Conservation (phyloP, 2,797 vertebrate genomes). For the Argyrosomus regius region DNA sequence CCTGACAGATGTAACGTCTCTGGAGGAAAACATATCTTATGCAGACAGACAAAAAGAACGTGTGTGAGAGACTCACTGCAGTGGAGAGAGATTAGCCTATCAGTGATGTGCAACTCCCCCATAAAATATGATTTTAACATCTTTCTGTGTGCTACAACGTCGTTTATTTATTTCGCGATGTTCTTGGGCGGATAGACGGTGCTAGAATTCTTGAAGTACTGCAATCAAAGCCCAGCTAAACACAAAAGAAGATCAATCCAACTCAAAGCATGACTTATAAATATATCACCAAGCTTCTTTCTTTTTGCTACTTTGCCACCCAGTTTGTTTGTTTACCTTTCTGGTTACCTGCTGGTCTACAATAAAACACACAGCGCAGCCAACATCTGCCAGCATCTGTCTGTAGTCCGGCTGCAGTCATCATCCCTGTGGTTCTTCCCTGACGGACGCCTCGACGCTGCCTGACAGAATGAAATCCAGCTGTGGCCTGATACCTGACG, state of each 20-base stretch:
- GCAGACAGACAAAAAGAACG: no score
- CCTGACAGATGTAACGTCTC: not conserved
- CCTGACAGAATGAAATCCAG: constrained; percentile 47
- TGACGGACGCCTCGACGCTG: constrained; percentile 38
- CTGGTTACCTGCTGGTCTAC: not conserved
- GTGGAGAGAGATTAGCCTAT: no score
- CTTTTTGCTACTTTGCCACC: not conserved
- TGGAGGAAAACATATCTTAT: not conserved
- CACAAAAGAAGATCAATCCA: not conserved
- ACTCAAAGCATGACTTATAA: not conserved
- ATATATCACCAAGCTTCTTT: not conserved
- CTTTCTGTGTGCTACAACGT: no score
- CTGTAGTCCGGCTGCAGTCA: constrained; percentile 19
- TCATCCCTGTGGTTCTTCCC: constrained; percentile 26
- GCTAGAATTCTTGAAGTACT: not conserved
- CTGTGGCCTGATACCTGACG: constrained; percentile 45
- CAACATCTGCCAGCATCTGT: constrained; percentile 48
- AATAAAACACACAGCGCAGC: not conserved
- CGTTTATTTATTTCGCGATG: no score
- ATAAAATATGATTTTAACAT: no score
- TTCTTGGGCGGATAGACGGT: no score
- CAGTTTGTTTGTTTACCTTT: not conserved
- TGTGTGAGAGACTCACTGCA: no score
- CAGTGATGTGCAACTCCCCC: no score
- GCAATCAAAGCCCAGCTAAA: not conserved